A percentile compares a stretch with the other conserved stretches of the same genome.
Conservation (phyloP, 2,797 vertebrate species). For the Choloepus didactylus region DNA sequence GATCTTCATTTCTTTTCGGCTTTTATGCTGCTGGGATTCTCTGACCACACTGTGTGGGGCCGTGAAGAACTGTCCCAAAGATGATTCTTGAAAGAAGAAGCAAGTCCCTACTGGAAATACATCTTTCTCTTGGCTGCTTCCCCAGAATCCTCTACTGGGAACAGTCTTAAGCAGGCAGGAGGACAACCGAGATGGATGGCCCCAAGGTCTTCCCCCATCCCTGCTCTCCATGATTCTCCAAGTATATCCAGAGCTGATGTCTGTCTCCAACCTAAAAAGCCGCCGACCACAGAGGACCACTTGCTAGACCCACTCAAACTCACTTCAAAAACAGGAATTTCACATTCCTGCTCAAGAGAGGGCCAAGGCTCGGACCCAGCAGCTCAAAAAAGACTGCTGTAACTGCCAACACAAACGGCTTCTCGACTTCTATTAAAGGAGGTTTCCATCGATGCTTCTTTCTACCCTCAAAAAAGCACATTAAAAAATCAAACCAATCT, state of each 20-base stretch:
- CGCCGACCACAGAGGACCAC: not conserved
- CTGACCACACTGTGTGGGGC: conserved; percentile 83
- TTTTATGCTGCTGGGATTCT: conserved; percentile 75
- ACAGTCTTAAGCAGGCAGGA: conserved; percentile 67
- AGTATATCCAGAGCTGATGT: conserved; percentile 66
- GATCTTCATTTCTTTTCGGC: conserved; percentile 46
- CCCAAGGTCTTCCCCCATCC: conserved; percentile 69
- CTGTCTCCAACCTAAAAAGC: conserved; percentile 67
- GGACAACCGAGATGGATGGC: conserved; percentile 69
- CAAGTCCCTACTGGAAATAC: conserved; percentile 81
- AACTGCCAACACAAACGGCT: conserved; percentile 82
- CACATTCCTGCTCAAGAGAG: conserved; percentile 62
- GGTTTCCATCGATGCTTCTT: conserved; percentile 76
- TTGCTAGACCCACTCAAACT: conserved; percentile 62
- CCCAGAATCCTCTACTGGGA: conserved; percentile 79
- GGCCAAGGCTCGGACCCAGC: conserved; percentile 58
- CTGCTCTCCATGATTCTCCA: conserved; percentile 66
- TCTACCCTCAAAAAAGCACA: conserved; percentile 75
- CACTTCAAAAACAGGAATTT: conserved; percentile 69
- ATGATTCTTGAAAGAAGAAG: conserved; percentile 81
- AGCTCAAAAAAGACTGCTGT: conserved; percentile 54
- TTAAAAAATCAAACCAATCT: conserved; percentile 48
- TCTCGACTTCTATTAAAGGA: conserved; percentile 79
- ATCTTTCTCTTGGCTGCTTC: conserved; percentile 82
- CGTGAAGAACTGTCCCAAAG: conserved; percentile 75